Base-by-base conservation (phyloP, 2,888 invertebrate species). In the Ametastegia equiseti region DNA sequence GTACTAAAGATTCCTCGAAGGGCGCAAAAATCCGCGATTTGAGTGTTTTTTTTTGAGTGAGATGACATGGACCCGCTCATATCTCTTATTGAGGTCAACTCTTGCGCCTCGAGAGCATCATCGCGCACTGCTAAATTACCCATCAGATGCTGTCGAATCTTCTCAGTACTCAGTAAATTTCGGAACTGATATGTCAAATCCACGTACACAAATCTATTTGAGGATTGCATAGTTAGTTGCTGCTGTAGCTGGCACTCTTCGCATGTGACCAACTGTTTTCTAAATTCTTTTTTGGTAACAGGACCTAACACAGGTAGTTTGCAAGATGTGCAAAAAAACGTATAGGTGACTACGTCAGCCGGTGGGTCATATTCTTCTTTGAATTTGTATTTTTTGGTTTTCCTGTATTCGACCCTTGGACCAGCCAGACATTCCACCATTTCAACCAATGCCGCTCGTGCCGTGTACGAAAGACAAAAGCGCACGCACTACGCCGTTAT, bases 311-410 rank as follows among this genome's bases (percentile, higher is more conserved):
- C 60, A 79, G 80, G 50, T 19, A 79, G 13, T 42, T 81, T 71
- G 57, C 85, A 85, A 23, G 65, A 80, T 27, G 23, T 39, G 65
- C 83, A 85, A 71, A 83, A 85, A 81, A 81, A 85, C 73, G 83
- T 80, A 0, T 71, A 78, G 33, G 33, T 71, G 13, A 83, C 80
- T 60, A 80, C 82, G 30, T 83, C 80, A 47, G 63, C 39, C 1
- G 82, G 81, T n/a, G 83, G 83, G 67, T 80, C 71, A 30, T 80
- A 80, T 39, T 50, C 80, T 78, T 84, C 75, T 4, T 80, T 79
- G 19, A 82, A 50, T 27, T 67, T 39, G 78, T 84, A 81, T 15
- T 80, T 50, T 42, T 47, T 83, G n/a, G 67, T 81, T 45, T 77
- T 65, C 83, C 82, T 83, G 11, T 73, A 54, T 13, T 80, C 67